Base-by-base conservation (phyloP, 1,140 invertebrate genomes). In the Pararge aegeria region DNA sequence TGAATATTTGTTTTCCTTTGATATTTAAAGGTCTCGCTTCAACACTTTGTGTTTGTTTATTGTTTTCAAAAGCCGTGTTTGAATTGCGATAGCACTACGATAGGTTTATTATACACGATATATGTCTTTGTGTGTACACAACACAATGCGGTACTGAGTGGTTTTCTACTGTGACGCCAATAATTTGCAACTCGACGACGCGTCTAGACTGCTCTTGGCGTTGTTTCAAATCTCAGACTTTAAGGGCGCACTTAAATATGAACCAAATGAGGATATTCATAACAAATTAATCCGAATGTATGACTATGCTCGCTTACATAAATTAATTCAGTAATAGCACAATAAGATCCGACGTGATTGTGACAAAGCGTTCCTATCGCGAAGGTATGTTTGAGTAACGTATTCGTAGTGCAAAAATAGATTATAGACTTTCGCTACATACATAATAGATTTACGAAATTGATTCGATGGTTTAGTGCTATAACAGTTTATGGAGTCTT, bases 181-280 rank as follows among this genome's bases (percentile, higher is more conserved):
- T 70, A 61, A 73, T 75, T 77, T 70, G 61, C 60, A 61, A 63
- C 59, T 48, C 65, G 65, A 67, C 68, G 68, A 67, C 64, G 63
- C 55, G 58, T 71, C 69, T 71, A 72, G 59, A 66, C 75, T 67
- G 69, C 68, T 70, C 52, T 80, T 83, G 80, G 80, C 80, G 66
- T 57, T 64, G 75, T 75, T 77, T 80, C 80, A 83, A 80, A 46
- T 68, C 51, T 58, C 24, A 51, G 55, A 67, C 66, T 65, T 70
- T 68, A 64, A 74, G 73, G 73, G 54, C 59, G 66, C 58, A 64
- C 65, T 75, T 70, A 69, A 70, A 73, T 70, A 71, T 66, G 46
- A 66, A 70, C 60, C 66, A 71, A 68, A 75, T 75, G 38, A 57
- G 29, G 16, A 53, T 56, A 63, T 63, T 53, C 38, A 53, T 53